A percentile compares a stretch with the other conserved stretches of the same genome.
These are phyloP conservation scores for Xiphophorus hellerii DNA, from an alignment of 2,113 vertebrate species.

Conservation along the genomic window DNA sequence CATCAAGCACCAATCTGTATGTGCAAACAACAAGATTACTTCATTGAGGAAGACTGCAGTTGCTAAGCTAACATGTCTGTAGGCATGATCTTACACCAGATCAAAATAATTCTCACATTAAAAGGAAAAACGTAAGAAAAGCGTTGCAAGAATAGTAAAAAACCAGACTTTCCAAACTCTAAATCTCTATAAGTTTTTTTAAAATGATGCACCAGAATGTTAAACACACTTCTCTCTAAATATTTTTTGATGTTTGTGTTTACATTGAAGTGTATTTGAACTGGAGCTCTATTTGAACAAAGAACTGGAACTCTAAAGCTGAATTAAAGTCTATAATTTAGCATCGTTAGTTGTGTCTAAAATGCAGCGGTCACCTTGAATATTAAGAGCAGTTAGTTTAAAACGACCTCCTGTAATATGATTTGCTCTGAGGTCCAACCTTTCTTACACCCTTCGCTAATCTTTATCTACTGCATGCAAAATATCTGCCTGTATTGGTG, in stretches of 20 bases:
- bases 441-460: constrained; percentile 39
- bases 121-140: background rate
- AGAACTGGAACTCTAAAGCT: background rate
- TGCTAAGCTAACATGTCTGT: background rate
- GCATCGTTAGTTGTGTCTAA: constrained; percentile 43
- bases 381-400: constrained; percentile 14
- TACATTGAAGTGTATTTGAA: background rate
- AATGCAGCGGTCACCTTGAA: constrained; percentile 51
- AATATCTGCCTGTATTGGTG: constrained; percentile 35
- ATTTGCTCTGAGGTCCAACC: constrained; percentile 20
- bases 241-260: constrained; percentile 20
- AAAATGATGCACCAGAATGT: constrained; percentile 1
- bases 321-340: constrained; percentile 31
- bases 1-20: background rate
- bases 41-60: too few species aligned
- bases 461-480: constrained; percentile 45
- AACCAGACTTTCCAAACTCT: background rate
- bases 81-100: background rate
- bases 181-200: background rate
- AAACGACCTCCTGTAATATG: constrained; percentile 3
- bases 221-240: background rate
- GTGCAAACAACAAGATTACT: background rate
- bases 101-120: background rate
- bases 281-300: too few species aligned
- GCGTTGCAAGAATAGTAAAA: background rate